Base-by-base conservation (phyloP, 2,888 invertebrate genomes). In the Stenolophus ochropezus region DNA sequence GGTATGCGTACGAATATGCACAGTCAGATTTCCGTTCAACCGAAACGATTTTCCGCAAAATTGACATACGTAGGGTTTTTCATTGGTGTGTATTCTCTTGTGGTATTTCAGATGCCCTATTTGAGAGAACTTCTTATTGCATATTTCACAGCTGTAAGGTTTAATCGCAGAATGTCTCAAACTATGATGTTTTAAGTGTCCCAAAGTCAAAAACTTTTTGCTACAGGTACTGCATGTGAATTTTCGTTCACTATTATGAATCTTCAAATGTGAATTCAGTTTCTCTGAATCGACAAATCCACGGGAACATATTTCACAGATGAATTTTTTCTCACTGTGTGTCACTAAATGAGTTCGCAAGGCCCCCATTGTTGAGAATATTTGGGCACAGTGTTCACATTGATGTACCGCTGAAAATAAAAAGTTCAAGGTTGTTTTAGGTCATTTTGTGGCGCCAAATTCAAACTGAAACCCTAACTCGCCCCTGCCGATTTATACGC, bases 21-120 rank as follows among this genome's bases (percentile, higher is more conserved):
- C 27, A 0, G 33, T 18, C 5, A 79, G 51, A 21, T 16, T 58
- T 11, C 79, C 33, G 5, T 11, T 23, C n/a, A 42, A 58, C 3
- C 18, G 16, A 20, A 71, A 79, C 3, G 33, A 27, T 33, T 71
- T 69, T 4, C 79, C 79, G n/a, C 79, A 79, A n/a, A 25, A 11
- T 4, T n/a, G 20, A 53, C 79, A 79, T 2, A 23, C 2, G 33
- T 47, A 71, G 2, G 79, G 79, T 6, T 11, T 25, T 20, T 79
- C 79, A 2, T 71, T 71, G 0, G 53, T 71, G 56, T 79, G 79
- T 2, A 21, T 33, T 0, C 25, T 0, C 16, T 42, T 20, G 20
- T 77, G 77, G 18, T 85, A 84, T n/a, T 85, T 85, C 25, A 87
- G 82, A 74, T 85, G 84, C 61, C 23, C 27, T 14, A 25, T 16